Percentiles rank a stretch among this genome's conserved stretches.
phyloP scores from a whole-genome alignment of 1,140 invertebrate species.

The Periplaneta americana region DNA sequence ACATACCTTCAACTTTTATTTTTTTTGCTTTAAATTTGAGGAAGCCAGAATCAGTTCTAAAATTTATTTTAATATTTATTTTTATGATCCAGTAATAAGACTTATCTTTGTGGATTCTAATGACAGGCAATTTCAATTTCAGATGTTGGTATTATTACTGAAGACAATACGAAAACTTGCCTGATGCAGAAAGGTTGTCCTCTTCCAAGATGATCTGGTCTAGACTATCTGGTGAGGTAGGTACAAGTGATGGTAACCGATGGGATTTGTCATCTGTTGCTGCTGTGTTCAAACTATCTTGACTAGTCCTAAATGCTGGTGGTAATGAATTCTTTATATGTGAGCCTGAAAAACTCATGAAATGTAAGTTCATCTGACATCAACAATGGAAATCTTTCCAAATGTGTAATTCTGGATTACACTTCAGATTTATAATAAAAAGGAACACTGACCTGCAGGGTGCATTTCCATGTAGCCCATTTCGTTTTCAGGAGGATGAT shows the following conservation, averaged over 20 bases:
- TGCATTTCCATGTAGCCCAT: conserved; percentile 48
- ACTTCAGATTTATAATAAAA: neutral
- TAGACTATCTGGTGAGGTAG: neutral
- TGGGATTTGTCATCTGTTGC: neutral
- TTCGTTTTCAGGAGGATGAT: conserved; percentile 27
- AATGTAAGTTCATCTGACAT: too few relatives aligned
- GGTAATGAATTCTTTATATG: neutral
- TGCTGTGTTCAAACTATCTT: neutral
- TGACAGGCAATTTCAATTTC: too few relatives aligned
- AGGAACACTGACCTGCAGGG: conserved; percentile 34
- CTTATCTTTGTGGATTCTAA: too few relatives aligned
- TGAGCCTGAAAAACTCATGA: neutral
- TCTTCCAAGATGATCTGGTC: neutral
- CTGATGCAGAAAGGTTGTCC: neutral
- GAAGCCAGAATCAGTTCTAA: too few relatives aligned
- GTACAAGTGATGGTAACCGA: neutral
- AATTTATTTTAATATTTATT: too few relatives aligned
- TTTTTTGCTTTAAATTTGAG: too few relatives aligned
- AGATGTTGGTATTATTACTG: too few relatives aligned
- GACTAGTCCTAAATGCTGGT: neutral
- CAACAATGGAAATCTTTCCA: too few relatives aligned
- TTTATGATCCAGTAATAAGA: too few relatives aligned
- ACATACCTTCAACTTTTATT: too few relatives aligned
- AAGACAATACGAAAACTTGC: neutral
- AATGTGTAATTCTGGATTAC: neutral